Base-by-base conservation (phyloP, 2,113 vertebrate species). In the Elephantulus edwardii region DNA sequence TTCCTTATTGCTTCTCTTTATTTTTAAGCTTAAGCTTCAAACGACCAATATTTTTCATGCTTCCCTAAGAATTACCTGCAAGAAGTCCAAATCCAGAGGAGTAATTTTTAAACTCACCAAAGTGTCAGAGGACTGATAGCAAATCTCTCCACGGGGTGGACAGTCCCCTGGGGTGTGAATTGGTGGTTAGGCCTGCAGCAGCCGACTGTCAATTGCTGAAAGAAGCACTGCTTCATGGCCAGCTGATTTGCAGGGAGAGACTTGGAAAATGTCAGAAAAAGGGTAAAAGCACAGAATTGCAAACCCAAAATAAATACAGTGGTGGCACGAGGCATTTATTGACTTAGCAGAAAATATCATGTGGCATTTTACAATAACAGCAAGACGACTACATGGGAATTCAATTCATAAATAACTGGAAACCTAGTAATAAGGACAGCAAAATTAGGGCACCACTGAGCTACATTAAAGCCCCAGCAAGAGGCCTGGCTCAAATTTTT, bases 231-330 rank as follows among this genome's bases (percentile, higher is more conserved):
- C 90, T 93, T 70, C 5, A 0, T 46, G 77, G 83, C 93, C 74
- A 86, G 83, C 50, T 89, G 80, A 91, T 94, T 90, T 96, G 26
- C 75, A 90, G 77, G 52, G 58, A 95, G 74, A 94, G 58, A 78
- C 52, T 88, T 40, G 64, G 86, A 88, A 95, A 95, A 95, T 94
- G 93, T 93, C 95, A 96, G 93, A 88, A 78, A 95, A 95, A 96
- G 94, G 91, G 88, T 86, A 91, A 93, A 93, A 64, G 77, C 83
- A 52, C 50, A 58, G 77, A 94, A 95, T 91, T 92, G 83, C 77
- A 93, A 93, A 72, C 74, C 64, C 91, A 91, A 93, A 95, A 93
- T 92, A 93, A 95, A 95, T 84, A 95, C 81, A 92, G 83, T 84
- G 54, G 76, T 86, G 54, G 91, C 83, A 86, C 0, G 0, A 93